A percentile compares a stretch with the other conserved stretches of the same genome.
Conservation (phyloP, 2,113 vertebrate genomes). For the Conger conger region DNA sequence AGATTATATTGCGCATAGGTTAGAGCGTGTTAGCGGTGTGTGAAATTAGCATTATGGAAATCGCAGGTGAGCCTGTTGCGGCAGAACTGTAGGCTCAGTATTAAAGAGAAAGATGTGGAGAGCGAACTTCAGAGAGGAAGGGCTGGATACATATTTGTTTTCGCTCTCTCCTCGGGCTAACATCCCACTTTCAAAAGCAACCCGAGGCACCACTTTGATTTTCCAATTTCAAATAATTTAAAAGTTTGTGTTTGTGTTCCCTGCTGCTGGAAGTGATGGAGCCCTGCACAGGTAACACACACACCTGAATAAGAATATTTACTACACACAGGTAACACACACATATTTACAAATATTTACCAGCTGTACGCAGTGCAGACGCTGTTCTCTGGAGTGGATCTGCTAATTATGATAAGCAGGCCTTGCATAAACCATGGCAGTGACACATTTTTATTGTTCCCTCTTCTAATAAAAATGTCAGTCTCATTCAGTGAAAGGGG, state of each 20-base stretch:
- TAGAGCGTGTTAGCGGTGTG: neutral
- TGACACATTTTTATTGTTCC: too few relatives aligned
- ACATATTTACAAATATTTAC: neutral
- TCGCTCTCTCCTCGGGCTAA: neutral
- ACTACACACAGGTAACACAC: neutral
- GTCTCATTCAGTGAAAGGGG: too few relatives aligned
- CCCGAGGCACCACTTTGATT: neutral
- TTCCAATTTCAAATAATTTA: neutral
- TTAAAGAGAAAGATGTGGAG: neutral
- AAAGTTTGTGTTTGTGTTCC: neutral
- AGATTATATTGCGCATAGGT: too few relatives aligned
- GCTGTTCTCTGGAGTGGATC: too few relatives aligned
- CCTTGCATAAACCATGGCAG: too few relatives aligned
- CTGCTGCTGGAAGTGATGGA: neutral
- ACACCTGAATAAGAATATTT: neutral
- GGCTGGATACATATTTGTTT: neutral
- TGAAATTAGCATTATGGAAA: neutral
- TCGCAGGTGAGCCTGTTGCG: neutral
- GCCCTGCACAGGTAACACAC: neutral
- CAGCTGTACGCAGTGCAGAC: too few relatives aligned
- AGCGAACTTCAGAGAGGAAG: neutral
- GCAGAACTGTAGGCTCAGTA: neutral
- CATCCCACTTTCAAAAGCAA: neutral
- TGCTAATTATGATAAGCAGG: too few relatives aligned
- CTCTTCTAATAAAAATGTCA: too few relatives aligned